Evolutionary conservation across 1,140 invertebrate genomes (phyloP).

Genomic region (Meteorus sp.): DNA sequence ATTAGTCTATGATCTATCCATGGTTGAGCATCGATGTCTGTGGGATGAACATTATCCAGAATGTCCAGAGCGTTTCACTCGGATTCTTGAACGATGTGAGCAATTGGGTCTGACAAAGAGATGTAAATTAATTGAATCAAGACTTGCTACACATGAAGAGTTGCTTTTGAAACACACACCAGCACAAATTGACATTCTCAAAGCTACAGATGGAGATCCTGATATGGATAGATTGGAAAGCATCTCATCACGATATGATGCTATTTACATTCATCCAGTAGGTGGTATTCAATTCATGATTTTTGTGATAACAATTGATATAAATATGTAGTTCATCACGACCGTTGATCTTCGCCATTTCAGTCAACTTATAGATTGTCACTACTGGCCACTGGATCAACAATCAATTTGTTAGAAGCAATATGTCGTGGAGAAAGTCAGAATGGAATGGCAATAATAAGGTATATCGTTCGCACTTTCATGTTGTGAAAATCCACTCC

Average conservation of each 20-base stretch:
- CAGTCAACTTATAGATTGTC: conserved; percentile 81
- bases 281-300: conserved; percentile 36
- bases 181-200: conserved; percentile 67
- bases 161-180: conserved; percentile 68
- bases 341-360: conserved; percentile 43
- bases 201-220: conserved; percentile 63
- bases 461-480: conserved; percentile 55
- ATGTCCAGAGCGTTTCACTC: conserved; percentile 73
- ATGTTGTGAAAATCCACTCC: conserved; percentile 5
- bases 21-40: conserved; percentile 76
- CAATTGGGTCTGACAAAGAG: conserved; percentile 73
- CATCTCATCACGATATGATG: conserved; percentile 78
- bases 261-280: conserved; percentile 85
- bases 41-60: conserved; percentile 87
- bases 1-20: conserved; percentile 75
- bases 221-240: conserved; percentile 69
- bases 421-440: conserved; percentile 71
- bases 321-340: neutral
- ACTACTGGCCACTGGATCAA: conserved; percentile 75
- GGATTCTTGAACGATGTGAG: conserved; percentile 72
- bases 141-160: conserved; percentile 72
- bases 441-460: conserved; percentile 83
- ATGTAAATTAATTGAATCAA: conserved; percentile 65
- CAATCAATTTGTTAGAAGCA: conserved; percentile 77
- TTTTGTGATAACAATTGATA: conserved; percentile 16